Conservation (phyloP, 1,140 invertebrate species). For the Drosophila trapezifrons region DNA sequence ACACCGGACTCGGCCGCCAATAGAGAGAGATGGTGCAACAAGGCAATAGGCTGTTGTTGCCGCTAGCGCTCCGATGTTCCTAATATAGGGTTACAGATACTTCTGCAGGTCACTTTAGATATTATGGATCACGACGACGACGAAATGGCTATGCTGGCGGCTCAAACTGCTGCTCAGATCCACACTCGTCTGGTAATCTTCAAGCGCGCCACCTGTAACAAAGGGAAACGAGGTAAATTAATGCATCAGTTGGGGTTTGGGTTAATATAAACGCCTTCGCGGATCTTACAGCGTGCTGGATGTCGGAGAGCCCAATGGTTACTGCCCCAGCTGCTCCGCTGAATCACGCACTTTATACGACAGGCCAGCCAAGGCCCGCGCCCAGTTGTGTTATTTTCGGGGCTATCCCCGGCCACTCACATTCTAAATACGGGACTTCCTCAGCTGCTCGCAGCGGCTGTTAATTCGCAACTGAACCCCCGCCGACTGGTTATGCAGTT, state of each 20-base stretch:
- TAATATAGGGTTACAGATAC: conserved; percentile 37
- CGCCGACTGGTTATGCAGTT: conserved; percentile 52
- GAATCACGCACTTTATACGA: conserved; percentile 70
- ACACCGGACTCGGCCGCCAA: conserved; percentile 58
- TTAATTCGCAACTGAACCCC: conserved; percentile 55
- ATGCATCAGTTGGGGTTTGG: conserved; percentile 9
- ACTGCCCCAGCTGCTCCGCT: conserved; percentile 50
- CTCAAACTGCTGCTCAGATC: conserved; percentile 35
- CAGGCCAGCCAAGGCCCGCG: conserved; percentile 17
- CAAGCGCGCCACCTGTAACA: conserved; percentile 68
- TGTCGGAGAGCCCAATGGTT: conserved; percentile 27
- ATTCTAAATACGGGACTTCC: conserved; percentile 48
- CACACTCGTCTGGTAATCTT: conserved; percentile 31
- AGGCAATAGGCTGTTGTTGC: conserved; percentile 39
- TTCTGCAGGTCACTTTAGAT: conserved; percentile 50
- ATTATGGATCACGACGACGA: conserved; percentile 17
- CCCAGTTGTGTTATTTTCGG: conserved; percentile 62
- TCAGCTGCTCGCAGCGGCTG: conserved; percentile 44
- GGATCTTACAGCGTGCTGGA: conserved; percentile 37
- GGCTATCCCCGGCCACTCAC: conserved; percentile 39
- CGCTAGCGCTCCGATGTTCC: conserved; percentile 50
- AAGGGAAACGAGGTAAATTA: conserved; percentile 20
- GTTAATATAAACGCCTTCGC: neutral
- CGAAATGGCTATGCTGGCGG: conserved; percentile 35
- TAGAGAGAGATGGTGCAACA: conserved; percentile 55